A percentile compares a stretch with the other conserved stretches of the same genome.
These are phyloP conservation scores for Eupithecia subumbrata DNA, from an alignment of 2,888 invertebrate species.

Conservation along the genomic window DNA sequence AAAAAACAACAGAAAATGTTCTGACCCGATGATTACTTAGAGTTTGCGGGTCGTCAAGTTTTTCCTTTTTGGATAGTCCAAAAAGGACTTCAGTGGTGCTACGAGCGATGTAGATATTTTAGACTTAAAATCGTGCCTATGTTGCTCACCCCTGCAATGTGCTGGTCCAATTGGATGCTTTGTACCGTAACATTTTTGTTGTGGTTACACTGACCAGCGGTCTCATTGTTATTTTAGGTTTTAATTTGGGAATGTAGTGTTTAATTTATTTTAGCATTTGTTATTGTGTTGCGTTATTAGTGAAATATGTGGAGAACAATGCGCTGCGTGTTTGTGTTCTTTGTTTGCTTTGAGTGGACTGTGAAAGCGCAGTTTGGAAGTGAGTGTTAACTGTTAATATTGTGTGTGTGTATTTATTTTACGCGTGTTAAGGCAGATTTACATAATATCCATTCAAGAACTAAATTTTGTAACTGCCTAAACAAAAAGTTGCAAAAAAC, in stretches of 20 bases:
- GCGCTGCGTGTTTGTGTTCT: constrained; percentile 53
- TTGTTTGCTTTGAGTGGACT: constrained; percentile 62
- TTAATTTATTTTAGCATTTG: constrained; percentile 10
- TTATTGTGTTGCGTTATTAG: constrained; percentile 18
- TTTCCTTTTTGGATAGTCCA: too few relatives aligned
- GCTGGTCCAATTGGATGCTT: constrained; percentile 65
- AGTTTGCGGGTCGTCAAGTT: not conserved
- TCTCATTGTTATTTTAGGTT: constrained; percentile 26
- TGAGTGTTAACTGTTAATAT: constrained; percentile 56
- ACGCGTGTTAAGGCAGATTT: not conserved
- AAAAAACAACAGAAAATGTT: too few relatives aligned
- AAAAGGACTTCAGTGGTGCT: too few relatives aligned
- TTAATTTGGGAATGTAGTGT: constrained; percentile 24
- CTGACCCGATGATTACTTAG: not conserved
- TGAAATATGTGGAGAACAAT: constrained; percentile 43
- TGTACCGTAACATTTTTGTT: constrained; percentile 75
- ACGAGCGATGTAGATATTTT: not conserved
- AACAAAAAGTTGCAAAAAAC: too few relatives aligned
- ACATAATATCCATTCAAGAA: not conserved
- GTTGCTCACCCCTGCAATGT: constrained; percentile 61
- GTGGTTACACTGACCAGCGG: constrained; percentile 53
- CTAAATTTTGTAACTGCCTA: too few relatives aligned
- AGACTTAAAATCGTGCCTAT: not conserved
- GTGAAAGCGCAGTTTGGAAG: constrained; percentile 76
- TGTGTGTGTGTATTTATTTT: too few relatives aligned